Evolutionary conservation across 30 jellyfish, hydroid and myxozoan genomes (phyloP).

Genomic region (Phacellophora camtschatica): DNA sequence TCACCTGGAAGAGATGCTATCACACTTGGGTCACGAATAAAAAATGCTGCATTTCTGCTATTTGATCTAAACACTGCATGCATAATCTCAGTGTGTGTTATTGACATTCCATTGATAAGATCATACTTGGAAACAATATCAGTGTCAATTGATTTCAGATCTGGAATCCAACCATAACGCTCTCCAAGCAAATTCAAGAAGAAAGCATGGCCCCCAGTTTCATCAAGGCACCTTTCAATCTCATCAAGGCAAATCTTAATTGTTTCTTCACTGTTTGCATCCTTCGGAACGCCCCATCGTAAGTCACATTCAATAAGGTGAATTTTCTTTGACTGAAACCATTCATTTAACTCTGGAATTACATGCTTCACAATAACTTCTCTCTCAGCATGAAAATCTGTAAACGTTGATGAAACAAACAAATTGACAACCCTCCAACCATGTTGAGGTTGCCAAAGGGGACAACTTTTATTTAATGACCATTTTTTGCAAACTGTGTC

Average conservation of each 20-base stretch:
- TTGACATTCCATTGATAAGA: slow-evolving; percentile 64
- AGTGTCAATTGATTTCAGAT: neutral
- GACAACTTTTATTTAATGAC: neutral
- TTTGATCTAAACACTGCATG: slow-evolving; percentile 80
- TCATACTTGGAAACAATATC: slow-evolving; percentile 33
- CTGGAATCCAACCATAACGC: slow-evolving; percentile 95
- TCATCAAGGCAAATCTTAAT: slow-evolving; percentile 70
- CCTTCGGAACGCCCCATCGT: slow-evolving; percentile 96
- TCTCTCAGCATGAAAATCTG: slow-evolving; percentile 87
- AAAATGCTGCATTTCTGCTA: slow-evolving; percentile 68
- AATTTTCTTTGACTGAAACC: slow-evolving; percentile 65
- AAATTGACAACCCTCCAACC: slow-evolving; percentile 81
- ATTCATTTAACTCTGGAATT: slow-evolving; percentile 68
- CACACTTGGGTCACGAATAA: slow-evolving; percentile 55
- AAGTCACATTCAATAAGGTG: slow-evolving; percentile 88
- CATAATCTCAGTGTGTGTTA: slow-evolving; percentile 83
- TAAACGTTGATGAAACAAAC: slow-evolving; percentile 85
- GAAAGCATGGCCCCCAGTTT: slow-evolving; percentile 89
- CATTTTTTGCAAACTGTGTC: slow-evolving; percentile 5
- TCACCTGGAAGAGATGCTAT: slow-evolving; percentile 45
- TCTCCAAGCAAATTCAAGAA: slow-evolving; percentile 76
- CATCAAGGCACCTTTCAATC: slow-evolving; percentile 69
- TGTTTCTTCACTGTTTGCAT: slow-evolving; percentile 75
- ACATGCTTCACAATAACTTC: slow-evolving; percentile 80
- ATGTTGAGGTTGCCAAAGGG: neutral